A percentile compares a stretch with the other conserved stretches of the same genome.
Conservation (phyloP, 2,113 vertebrate genomes). For the Hydropotes inermis region DNA sequence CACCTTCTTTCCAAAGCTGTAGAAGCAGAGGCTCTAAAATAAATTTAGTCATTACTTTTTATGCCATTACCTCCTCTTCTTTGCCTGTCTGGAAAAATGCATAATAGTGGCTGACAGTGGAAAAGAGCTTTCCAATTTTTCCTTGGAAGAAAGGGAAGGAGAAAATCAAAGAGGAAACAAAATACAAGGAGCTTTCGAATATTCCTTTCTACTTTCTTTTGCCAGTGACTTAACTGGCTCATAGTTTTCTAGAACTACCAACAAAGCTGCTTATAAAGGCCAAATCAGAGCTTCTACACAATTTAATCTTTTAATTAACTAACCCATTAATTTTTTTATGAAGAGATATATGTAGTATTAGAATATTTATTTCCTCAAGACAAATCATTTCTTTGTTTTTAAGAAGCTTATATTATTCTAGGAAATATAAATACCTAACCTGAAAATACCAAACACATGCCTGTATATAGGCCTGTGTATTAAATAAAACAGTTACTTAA, state of each 20-base stretch:
- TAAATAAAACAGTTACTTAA: not conserved
- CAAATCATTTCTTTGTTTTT: not conserved
- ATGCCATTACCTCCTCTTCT: constrained; percentile 2
- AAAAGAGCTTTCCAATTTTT: constrained; percentile 19
- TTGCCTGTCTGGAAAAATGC: constrained; percentile 7
- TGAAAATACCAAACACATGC: not conserved
- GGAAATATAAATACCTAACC: not conserved
- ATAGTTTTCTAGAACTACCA: not conserved
- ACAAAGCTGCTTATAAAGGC: not conserved
- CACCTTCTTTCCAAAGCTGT: constrained; percentile 36
- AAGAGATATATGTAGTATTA: not conserved
- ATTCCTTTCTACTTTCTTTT: not conserved
- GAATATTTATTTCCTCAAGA: not conserved
- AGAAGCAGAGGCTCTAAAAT: constrained; percentile 47
- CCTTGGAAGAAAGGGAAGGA: not conserved
- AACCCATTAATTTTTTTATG: not conserved
- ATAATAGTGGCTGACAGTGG: not conserved
- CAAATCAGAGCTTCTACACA: not conserved
- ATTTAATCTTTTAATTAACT: not conserved
- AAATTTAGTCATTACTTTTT: constrained; percentile 45
- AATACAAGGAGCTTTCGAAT: not conserved
- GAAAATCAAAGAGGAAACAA: not conserved
- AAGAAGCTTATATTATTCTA: not conserved
- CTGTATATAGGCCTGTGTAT: not conserved
- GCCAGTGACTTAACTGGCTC: not conserved